A percentile compares a stretch with the other conserved stretches of the same genome.
Conservation (phyloP, 2,888 invertebrate genomes). For the Drosophila kambysellisi region DNA sequence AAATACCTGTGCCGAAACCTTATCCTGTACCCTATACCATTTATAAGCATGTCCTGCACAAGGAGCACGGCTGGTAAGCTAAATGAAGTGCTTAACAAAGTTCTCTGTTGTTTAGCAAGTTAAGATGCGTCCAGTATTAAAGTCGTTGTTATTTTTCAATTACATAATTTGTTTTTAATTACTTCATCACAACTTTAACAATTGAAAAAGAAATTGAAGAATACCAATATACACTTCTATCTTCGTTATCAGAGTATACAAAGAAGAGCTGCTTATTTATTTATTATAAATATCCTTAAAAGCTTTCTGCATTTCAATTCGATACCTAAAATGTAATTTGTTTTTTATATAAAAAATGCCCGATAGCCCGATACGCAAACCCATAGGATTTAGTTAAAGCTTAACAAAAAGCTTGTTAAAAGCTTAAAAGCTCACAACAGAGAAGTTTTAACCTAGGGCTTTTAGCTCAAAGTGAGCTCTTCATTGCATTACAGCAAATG, state of each 20-base stretch:
- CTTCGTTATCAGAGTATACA: not conserved
- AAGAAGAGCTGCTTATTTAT: not conserved
- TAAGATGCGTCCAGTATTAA: conserved; percentile 44
- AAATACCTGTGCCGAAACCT: conserved; percentile 89
- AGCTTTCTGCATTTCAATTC: not conserved
- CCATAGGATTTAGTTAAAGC: not conserved
- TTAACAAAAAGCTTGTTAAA: not conserved
- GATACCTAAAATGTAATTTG: not conserved
- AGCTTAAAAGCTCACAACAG: not conserved
- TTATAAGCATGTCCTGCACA: conserved; percentile 90
- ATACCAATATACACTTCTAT: not conserved
- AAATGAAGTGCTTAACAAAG: not conserved
- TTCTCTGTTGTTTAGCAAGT: conserved; percentile 2
- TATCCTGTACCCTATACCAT: conserved; percentile 91
- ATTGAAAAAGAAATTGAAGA: not conserved
- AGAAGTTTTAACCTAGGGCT: conserved; percentile 5
- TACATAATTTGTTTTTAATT: not conserved
- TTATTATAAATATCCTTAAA: conserved; percentile 5
- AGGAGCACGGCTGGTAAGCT: conserved; percentile 80
- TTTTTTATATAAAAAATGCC: not conserved
- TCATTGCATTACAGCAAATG: conserved; percentile 24
- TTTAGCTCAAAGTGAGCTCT: conserved; percentile 14
- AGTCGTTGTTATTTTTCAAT: conserved; percentile 14
- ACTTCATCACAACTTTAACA: too few species aligned
- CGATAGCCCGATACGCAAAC: conserved; percentile 20